phyloP scores from a whole-genome alignment of 2,113 vertebrate genomes.

The Thunnus maccoyii region DNA sequence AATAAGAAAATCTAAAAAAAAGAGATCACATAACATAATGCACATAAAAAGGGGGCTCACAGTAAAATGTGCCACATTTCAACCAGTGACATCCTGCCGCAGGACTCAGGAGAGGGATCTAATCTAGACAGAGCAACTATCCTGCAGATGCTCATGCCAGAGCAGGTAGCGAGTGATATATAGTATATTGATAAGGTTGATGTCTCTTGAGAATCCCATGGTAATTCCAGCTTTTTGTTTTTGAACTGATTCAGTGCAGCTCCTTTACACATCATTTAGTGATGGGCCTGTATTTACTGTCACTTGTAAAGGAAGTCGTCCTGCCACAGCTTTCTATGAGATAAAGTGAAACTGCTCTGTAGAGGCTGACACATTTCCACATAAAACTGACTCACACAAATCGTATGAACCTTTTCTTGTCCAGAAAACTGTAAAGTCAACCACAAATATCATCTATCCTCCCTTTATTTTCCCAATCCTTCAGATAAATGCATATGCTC shows the following conservation, averaged over 20 bases:
- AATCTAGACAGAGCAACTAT: conserved; percentile 8
- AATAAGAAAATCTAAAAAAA: background rate
- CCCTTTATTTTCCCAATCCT: background rate
- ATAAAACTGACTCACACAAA: background rate
- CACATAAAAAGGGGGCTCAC: background rate
- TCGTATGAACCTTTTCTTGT: background rate
- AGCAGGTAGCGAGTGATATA: conserved; percentile 18
- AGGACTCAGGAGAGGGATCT: background rate
- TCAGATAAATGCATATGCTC: background rate
- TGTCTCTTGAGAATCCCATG: conserved; percentile 4
- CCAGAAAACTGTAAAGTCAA: background rate
- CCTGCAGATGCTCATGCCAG: conserved; percentile 41
- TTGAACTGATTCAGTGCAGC: background rate
- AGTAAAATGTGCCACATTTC: conserved; percentile 18
- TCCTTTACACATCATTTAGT: background rate
- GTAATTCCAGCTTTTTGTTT: background rate
- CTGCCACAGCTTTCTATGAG: background rate
- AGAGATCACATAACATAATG: too few relatives aligned
- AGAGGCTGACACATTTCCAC: background rate
- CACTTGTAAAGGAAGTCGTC: background rate
- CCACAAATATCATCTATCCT: background rate
- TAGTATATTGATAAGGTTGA: conserved; percentile 27
- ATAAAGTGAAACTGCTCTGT: background rate
- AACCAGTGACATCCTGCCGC: conserved; percentile 7
- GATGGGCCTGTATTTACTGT: background rate